Evolutionary conservation across 2,888 invertebrate species (phyloP).

Genomic region (Gymnosoma rotundatum): DNA sequence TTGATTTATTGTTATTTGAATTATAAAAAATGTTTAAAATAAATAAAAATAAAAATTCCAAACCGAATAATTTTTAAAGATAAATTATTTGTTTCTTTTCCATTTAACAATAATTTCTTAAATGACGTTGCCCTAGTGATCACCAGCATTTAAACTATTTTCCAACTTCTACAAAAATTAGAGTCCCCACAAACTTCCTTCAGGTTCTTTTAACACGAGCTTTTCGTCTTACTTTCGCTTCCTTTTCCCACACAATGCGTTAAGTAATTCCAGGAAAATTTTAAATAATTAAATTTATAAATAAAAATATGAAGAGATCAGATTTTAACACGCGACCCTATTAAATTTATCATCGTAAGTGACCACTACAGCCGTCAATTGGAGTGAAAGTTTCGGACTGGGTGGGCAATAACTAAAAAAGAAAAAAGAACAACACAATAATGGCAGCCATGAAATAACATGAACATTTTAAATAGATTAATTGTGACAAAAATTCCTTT

Average conservation of each 20-base stretch:
- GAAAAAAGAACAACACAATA: constrained; percentile 18
- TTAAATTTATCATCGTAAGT: constrained; percentile 38
- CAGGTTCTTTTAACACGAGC: too few species aligned
- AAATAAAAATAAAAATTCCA: too few species aligned
- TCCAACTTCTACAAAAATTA: too few species aligned
- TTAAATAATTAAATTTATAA: constrained; percentile 31
- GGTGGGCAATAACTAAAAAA: constrained; percentile 45
- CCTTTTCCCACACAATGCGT: not conserved
- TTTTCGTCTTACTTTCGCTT: not conserved
- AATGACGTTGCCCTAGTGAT: too few species aligned
- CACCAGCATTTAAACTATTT: too few species aligned
- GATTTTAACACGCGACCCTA: constrained; percentile 62
- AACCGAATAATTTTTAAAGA: too few species aligned
- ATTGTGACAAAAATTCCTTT: constrained; percentile 68
- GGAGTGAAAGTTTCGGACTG: constrained; percentile 66
- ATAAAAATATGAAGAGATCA: constrained; percentile 21
- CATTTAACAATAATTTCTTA: too few species aligned
- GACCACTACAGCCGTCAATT: constrained; percentile 35
- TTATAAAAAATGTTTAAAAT: too few species aligned
- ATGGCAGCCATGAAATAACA: constrained; percentile 45
- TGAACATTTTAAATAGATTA: constrained; percentile 68
- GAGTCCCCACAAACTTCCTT: too few species aligned
- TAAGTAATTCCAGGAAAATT: constrained; percentile 38
- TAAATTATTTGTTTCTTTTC: too few species aligned
- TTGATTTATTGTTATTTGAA: too few species aligned